Conservation (phyloP, 2,113 vertebrate genomes). For the Grammatotria lemairii region DNA sequence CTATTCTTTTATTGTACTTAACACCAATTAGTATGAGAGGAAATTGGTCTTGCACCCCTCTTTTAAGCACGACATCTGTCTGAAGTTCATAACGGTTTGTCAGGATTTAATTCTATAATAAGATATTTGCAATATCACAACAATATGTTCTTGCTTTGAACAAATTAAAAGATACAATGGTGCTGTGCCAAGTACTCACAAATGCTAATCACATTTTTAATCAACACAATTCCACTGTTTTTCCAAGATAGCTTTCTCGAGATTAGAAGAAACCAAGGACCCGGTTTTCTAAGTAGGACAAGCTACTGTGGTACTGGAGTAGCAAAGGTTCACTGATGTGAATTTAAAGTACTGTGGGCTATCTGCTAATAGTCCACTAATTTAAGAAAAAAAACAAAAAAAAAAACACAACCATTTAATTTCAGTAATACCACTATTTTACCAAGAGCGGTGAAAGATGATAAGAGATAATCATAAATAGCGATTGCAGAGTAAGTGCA, state of each 20-base stretch:
- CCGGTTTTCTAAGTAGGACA: background rate
- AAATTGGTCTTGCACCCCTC: background rate
- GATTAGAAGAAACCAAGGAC: background rate
- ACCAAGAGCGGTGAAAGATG: fast-evolving
- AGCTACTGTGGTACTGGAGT: background rate
- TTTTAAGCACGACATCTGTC: background rate
- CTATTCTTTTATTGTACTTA: background rate
- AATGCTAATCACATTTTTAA: background rate
- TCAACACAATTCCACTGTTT: background rate
- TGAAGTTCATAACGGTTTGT: background rate
- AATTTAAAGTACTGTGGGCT: background rate
- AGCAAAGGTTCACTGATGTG: fast-evolving
- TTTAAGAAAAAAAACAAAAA: fast-evolving
- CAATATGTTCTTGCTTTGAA: background rate
- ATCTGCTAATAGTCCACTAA: background rate
- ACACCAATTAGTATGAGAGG: background rate
- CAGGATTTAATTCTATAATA: background rate
- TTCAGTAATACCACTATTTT: background rate
- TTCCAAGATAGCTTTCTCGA: background rate
- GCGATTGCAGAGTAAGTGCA: background rate
- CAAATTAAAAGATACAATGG: background rate
- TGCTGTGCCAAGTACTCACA: background rate
- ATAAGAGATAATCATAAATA: background rate
- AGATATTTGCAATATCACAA: background rate
- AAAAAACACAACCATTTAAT: background rate